phyloP scores from a whole-genome alignment of 2,888 invertebrate genomes.

The Eristalinus aeneus region DNA sequence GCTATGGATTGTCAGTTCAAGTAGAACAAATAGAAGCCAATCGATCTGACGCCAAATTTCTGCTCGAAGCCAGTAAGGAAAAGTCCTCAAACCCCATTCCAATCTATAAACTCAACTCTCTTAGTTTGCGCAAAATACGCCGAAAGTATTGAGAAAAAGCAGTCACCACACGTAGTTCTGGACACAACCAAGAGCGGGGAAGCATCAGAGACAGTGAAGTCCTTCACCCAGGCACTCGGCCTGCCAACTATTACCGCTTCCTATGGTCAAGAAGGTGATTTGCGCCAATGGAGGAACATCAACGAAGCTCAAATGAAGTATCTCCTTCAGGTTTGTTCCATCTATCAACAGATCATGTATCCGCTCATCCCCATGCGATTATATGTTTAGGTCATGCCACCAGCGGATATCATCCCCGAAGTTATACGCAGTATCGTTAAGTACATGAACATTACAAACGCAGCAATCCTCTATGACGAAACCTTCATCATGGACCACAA shows the following conservation, averaged over 20 bases:
- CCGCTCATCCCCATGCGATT: background rate
- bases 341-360: background rate
- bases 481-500: slow-evolving; percentile 96
- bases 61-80: slow-evolving; percentile 86
- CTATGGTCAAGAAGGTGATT: slow-evolving; percentile 91
- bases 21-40: slow-evolving; percentile 85
- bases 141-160: slow-evolving; percentile 84
- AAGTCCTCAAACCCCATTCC: background rate
- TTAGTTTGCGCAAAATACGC: slow-evolving; percentile 88
- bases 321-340: slow-evolving; percentile 84
- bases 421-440: slow-evolving; percentile 90
- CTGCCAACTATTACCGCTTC: slow-evolving; percentile 92
- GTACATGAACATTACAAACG: slow-evolving; percentile 93
- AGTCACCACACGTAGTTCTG: slow-evolving; percentile 89
- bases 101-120: background rate
- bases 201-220: slow-evolving; percentile 92
- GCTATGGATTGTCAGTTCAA: slow-evolving; percentile 83
- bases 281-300: slow-evolving; percentile 90
- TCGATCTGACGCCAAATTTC: slow-evolving; percentile 86
- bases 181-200: slow-evolving; percentile 91
- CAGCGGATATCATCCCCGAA: slow-evolving; percentile 92
- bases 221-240: slow-evolving; percentile 89
- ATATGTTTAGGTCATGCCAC: slow-evolving; percentile 82
- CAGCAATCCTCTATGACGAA: slow-evolving; percentile 94
- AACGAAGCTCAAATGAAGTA: slow-evolving; percentile 87